Percentiles rank a stretch among this genome's conserved stretches.
These are phyloP conservation scores for Drosophila siamana DNA, from an alignment of 2,888 invertebrate genomes.

Conservation along the genomic window DNA sequence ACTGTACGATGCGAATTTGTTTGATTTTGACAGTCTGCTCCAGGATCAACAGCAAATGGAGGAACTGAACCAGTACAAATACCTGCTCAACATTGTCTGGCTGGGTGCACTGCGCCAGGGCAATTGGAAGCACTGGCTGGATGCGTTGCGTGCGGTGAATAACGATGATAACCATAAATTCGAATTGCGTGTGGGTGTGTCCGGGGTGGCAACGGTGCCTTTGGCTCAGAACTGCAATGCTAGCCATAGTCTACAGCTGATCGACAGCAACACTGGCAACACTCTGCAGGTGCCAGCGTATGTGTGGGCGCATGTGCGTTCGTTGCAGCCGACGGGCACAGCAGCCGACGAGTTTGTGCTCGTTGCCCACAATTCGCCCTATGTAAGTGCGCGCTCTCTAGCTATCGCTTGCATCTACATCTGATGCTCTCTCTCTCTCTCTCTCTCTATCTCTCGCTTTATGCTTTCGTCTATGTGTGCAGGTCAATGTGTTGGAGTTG, in stretches of 20 bases:
- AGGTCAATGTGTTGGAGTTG: constrained; percentile 34
- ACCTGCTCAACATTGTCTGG: constrained; percentile 49
- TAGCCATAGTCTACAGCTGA: constrained; percentile 15
- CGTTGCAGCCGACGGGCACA: constrained; percentile 13
- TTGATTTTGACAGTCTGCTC: constrained; percentile 42
- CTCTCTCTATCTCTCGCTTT: constrained; percentile 1
- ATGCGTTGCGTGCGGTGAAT: constrained; percentile 27
- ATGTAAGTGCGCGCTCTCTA: constrained; percentile 37
- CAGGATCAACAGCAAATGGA: constrained; percentile 22
- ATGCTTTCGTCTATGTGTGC: too few relatives aligned
- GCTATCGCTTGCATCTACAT: not conserved
- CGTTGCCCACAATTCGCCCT: constrained; percentile 55
- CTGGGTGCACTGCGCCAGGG: constrained; percentile 31
- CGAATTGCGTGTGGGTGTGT: constrained; percentile 52
- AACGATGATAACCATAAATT: not conserved
- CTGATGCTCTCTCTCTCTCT: not conserved
- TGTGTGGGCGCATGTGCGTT: constrained; percentile 51
- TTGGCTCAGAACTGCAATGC: constrained; percentile 5
- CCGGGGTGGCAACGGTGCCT: constrained; percentile 40
- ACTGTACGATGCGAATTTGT: constrained; percentile 13
- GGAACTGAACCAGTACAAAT: constrained; percentile 9
- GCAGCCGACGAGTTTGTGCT: constrained; percentile 45
- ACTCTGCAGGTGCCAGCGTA: constrained; percentile 34
- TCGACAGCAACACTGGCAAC: not conserved
- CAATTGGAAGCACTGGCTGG: constrained; percentile 46